Percentiles rank a stretch among this genome's conserved stretches.
These are phyloP conservation scores for Pyrgilauda ruficollis DNA, from an alignment of 2,113 vertebrate genomes.

Conservation along the genomic window DNA sequence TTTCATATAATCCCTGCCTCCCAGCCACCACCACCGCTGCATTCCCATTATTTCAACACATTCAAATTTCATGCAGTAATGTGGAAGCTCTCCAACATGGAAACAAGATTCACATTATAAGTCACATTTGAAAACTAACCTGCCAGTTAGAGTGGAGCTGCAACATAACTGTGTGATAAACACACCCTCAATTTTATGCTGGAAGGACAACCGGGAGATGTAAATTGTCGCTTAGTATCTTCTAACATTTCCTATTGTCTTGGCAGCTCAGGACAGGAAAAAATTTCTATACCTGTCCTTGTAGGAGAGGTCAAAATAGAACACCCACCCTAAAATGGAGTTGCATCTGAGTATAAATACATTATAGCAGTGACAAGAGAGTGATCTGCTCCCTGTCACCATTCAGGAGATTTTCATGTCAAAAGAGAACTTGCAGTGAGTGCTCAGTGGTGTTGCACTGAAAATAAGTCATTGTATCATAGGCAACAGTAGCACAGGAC, in stretches of 20 bases:
- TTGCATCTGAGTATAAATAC: not conserved
- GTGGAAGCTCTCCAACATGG: constrained; percentile 30
- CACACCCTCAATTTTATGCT: not conserved
- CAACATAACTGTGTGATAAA: not conserved
- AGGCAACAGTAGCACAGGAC: not conserved
- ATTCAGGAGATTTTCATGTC: not conserved
- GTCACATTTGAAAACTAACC: constrained; percentile 7
- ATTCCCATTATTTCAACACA: constrained; percentile 62
- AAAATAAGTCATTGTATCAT: constrained; percentile 31
- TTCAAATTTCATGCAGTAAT: constrained; percentile 56
- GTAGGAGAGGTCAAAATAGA: not conserved
- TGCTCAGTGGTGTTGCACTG: not conserved
- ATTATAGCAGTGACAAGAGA: not conserved
- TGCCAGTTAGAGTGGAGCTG: not conserved
- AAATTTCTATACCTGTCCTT: not conserved
- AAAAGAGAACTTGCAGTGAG: not conserved
- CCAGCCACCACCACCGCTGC: not conserved
- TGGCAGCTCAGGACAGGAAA: not conserved
- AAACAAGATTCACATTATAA: constrained; percentile 53
- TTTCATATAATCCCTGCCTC: constrained; percentile 69
- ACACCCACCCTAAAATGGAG: not conserved
- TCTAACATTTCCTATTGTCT: not conserved
- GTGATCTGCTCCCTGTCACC: not conserved
- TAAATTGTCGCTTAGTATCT: not conserved
- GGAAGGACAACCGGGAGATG: not conserved